Evolutionary conservation across 2,888 invertebrate species (phyloP), one percentile per base, ranked within the genome.

Genomic region (Sympetrum striolatum): DNA sequence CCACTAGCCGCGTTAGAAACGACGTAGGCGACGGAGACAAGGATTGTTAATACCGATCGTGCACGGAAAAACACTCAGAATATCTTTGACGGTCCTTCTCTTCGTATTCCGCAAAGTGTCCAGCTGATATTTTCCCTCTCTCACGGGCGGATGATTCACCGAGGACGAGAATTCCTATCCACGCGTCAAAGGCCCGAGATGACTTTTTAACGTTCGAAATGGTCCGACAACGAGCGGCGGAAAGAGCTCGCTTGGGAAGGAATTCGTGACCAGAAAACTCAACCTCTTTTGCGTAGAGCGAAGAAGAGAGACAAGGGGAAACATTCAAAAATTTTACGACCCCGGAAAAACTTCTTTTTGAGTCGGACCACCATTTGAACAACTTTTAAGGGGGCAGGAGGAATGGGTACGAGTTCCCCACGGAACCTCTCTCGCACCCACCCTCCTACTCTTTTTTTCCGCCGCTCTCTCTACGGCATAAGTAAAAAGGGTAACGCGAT

Each of bases 401-500:
- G n/a, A 35, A 35, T 35, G 25, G 12, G 12, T 73, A n/a, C 31
- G 10, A 10, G 25, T 31, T 31, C 31, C 73, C 73, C 73, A 73
- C 73, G 25, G n/a, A 15, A 25, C n/a, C 73, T 31, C n/a, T 73
- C 73, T 73, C 73, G 25, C 73, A 73, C 73, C 31, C 73, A 73
- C 2, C 25, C 73, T 73, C 73, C 25, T 31, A 12, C 64, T 73
- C n/a, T 31, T 53, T 53, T 53, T 53, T 73, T 31, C 73, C 0
- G 18, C 22, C n/a, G 12, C 31, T 31, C 37, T 60, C 15, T 60
- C 60, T 35, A 39, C 60, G 86, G 35, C 86, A 73, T 25, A 31
- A 60, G 64, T 58, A 86, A 86, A 86, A 86, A 60, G 86, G 86
- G 86, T 60, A 86, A 86, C 86, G n/a, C 86, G 86, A 86, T 86